Percentiles rank a stretch among this genome's conserved stretches.
These are phyloP conservation scores for Polypedilum pembai DNA, from an alignment of 1,140 invertebrate species.

Conservation along the genomic window DNA sequence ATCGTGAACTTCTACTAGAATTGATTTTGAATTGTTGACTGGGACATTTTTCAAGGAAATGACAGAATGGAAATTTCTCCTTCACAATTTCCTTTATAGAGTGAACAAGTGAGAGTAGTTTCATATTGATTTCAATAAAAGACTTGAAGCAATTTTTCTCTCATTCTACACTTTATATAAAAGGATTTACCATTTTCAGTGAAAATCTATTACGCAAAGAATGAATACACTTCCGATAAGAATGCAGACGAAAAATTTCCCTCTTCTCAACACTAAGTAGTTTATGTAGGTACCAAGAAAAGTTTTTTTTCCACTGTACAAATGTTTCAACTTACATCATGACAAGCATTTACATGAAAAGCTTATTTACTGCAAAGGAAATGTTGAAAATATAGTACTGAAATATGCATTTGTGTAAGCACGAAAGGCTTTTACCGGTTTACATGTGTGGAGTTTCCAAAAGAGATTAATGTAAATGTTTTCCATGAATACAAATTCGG, in stretches of 20 bases:
- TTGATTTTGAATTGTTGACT: too few species aligned
- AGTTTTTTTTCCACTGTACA: not conserved
- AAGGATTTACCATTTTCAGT: too few species aligned
- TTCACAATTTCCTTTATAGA: not conserved
- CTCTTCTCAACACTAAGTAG: not conserved
- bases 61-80: not conserved
- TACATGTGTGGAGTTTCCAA: too few species aligned
- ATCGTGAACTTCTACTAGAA: too few species aligned
- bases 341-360: constrained; percentile 18
- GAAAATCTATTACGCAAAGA: too few species aligned
- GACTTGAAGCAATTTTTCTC: not conserved
- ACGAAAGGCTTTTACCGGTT: too few species aligned
- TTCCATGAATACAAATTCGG: too few species aligned
- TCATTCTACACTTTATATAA: too few species aligned
- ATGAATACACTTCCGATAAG: too few species aligned
- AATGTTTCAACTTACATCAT: not conserved
- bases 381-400: not conserved
- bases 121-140: constrained; percentile 2
- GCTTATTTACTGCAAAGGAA: constrained; percentile 1
- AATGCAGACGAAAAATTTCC: too few species aligned
- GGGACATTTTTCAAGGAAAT: not conserved
- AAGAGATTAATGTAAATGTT: too few species aligned
- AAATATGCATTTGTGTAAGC: not conserved
- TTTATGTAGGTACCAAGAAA: not conserved
- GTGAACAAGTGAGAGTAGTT: not conserved